Percentiles rank a stretch among this genome's conserved stretches.
Evolutionary conservation across 2,888 invertebrate species (phyloP).

Genomic region (Drosophila paucipuncta): DNA sequence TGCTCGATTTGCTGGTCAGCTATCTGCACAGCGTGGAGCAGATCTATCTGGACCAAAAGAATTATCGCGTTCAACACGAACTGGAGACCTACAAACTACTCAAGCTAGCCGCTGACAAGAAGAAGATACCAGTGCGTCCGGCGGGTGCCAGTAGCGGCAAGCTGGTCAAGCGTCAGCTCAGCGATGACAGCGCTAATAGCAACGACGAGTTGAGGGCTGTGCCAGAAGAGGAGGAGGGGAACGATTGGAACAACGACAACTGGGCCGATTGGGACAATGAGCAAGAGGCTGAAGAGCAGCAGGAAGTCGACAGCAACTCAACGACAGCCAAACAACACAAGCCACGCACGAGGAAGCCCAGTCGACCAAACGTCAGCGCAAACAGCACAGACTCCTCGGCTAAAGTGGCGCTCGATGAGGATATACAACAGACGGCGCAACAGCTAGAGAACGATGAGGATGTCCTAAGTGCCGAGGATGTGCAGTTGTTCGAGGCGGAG

Average conservation of each 20-base stretch:
- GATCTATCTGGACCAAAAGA: slow-evolving; percentile 95
- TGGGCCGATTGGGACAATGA: slow-evolving; percentile 66
- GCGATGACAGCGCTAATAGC: slow-evolving; percentile 59
- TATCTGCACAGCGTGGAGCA: slow-evolving; percentile 95
- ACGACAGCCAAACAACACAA: slow-evolving; percentile 32
- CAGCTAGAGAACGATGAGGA: slow-evolving; percentile 79
- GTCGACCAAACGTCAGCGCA: slow-evolving; percentile 17
- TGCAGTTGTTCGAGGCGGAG: slow-evolving; percentile 97
- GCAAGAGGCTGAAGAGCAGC: slow-evolving; percentile 12
- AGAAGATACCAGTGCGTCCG: slow-evolving; percentile 82
- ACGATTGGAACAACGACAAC: slow-evolving; percentile 64
- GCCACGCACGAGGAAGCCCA: slow-evolving; percentile 60
- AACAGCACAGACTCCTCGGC: slow-evolving; percentile 61
- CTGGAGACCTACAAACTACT: slow-evolving; percentile 93
- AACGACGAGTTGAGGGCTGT: slow-evolving; percentile 7
- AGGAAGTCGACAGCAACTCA: slow-evolving; percentile 4
- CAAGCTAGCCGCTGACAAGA: slow-evolving; percentile 87
- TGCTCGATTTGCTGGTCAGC: slow-evolving; percentile 90
- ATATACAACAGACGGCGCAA: slow-evolving; percentile 81
- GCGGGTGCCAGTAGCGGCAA: slow-evolving; percentile 67
- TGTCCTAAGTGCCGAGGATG: slow-evolving; percentile 92
- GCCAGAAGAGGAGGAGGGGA: slow-evolving; percentile 31
- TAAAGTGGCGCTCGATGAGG: slow-evolving; percentile 83
- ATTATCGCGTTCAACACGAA: slow-evolving; percentile 93
- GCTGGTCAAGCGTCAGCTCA: slow-evolving; percentile 30